A percentile compares a stretch with the other conserved stretches of the same genome.
phyloP scores from a whole-genome alignment of 2,113 vertebrate genomes.

The Myotis brandtii region DNA sequence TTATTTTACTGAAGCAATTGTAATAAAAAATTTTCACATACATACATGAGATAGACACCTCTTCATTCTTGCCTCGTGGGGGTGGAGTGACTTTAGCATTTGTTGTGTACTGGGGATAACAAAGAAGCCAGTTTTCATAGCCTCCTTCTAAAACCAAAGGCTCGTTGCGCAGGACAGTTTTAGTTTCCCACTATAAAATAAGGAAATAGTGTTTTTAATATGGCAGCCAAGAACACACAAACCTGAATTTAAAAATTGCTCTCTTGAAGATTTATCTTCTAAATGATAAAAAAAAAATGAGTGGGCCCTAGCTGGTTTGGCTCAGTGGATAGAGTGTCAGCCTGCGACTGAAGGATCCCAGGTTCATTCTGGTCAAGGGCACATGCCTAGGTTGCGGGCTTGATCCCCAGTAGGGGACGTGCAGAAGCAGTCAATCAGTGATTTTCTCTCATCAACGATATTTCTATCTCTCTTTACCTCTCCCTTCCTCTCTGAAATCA shows the following conservation, averaged over 20 bases:
- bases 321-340: not conserved
- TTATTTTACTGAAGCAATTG: slow-evolving; percentile 50
- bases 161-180: slow-evolving; percentile 92
- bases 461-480: too few species aligned
- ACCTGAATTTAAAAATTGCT: slow-evolving; percentile 10
- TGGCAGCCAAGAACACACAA: slow-evolving; percentile 33
- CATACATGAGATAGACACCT: slow-evolving; percentile 93
- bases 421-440: too few species aligned
- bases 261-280: slow-evolving; percentile 7
- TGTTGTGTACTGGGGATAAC: slow-evolving; percentile 96
- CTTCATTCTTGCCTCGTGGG: slow-evolving; percentile 85
- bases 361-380: too few species aligned
- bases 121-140: slow-evolving; percentile 98
- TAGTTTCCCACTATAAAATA: slow-evolving; percentile 95
- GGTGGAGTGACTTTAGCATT: slow-evolving; percentile 95
- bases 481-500: too few species aligned
- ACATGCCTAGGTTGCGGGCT: too few species aligned
- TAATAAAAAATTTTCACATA: slow-evolving; percentile 78
- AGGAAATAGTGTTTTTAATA: slow-evolving; percentile 51
- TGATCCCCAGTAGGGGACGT: too few species aligned
- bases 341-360: too few species aligned
- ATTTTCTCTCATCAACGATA: too few species aligned
- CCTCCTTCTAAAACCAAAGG: slow-evolving; percentile 97
- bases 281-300: not conserved
- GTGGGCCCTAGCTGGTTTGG: too few species aligned